Conservation (phyloP, 37 sponge, comb jelly and placozoan species). For the Beroe forskalii region DNA sequence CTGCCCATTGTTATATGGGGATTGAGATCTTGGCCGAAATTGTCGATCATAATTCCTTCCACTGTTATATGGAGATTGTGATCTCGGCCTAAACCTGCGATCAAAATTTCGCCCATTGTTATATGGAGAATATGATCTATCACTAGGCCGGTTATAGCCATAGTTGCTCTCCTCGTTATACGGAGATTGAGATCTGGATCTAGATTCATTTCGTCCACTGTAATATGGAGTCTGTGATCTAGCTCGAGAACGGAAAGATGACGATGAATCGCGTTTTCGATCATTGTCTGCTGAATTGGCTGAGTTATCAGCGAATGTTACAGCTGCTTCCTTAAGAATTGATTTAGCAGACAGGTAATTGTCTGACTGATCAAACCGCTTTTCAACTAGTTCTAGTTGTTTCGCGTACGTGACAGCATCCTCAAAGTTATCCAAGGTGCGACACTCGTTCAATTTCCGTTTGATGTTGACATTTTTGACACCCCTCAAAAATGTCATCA, state of each 20-base stretch:
- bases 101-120: not conserved
- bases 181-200: not conserved
- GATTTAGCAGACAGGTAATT: not conserved
- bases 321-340: not conserved
- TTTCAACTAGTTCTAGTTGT: not conserved
- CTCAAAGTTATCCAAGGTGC: not conserved
- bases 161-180: not conserved
- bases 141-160: not conserved
- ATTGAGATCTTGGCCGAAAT: not conserved
- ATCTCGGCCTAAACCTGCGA: not conserved
- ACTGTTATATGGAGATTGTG: not conserved
- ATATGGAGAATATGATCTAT: not conserved
- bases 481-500: not conserved
- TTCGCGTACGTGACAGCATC: not conserved
- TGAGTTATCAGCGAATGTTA: slow-evolving; percentile 12
- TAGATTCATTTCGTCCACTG: not conserved
- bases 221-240: not conserved
- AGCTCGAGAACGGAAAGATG: not conserved
- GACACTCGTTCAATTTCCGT: not conserved
- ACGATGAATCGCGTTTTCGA: not conserved
- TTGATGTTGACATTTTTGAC: not conserved
- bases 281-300: not conserved
- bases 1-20: not conserved
- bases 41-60: not conserved
- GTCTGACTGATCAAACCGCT: not conserved